A percentile compares a stretch with the other conserved stretches of the same genome.
These are phyloP conservation scores for Chrysolophus pictus DNA, from an alignment of 2,797 vertebrate genomes.

Conservation along the genomic window DNA sequence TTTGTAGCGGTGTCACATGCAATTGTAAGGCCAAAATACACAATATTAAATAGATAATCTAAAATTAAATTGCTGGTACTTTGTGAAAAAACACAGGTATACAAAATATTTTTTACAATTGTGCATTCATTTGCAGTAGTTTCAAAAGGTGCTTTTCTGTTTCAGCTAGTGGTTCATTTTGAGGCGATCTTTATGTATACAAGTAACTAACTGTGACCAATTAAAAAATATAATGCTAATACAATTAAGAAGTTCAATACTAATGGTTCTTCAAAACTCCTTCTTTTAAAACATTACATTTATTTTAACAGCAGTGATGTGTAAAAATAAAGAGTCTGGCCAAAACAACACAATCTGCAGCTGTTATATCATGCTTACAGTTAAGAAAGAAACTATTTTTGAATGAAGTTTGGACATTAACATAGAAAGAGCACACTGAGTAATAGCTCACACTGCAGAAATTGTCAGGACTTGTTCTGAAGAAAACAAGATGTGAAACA, in stretches of 20 bases:
- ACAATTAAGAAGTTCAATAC: too few species aligned
- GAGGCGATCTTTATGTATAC: not conserved
- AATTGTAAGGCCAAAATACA: constrained; percentile 39
- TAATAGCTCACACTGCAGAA: constrained; percentile 18
- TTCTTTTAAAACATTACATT: not conserved
- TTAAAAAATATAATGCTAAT: not conserved
- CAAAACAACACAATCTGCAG: not conserved
- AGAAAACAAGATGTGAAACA: not conserved
- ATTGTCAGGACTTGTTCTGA: not conserved
- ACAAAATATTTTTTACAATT: constrained; percentile 20
- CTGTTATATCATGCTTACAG: not conserved
- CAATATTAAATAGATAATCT: constrained; percentile 45
- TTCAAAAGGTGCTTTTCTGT: constrained; percentile 39
- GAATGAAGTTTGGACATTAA: not conserved
- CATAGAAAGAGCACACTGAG: constrained; percentile 33
- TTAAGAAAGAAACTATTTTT: constrained; percentile 21
- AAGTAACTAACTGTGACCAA: not conserved
- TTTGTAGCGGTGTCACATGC: not conserved
- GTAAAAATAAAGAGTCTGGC: not conserved
- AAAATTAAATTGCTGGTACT: constrained; percentile 19
- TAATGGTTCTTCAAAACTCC: not conserved
- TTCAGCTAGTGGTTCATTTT: constrained; percentile 15
- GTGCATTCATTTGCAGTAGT: not conserved
- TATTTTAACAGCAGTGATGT: not conserved
- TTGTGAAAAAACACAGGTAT: constrained; percentile 25